Conservation (phyloP, 2,797 vertebrate species). For the Anabacerthia variegaticeps region DNA sequence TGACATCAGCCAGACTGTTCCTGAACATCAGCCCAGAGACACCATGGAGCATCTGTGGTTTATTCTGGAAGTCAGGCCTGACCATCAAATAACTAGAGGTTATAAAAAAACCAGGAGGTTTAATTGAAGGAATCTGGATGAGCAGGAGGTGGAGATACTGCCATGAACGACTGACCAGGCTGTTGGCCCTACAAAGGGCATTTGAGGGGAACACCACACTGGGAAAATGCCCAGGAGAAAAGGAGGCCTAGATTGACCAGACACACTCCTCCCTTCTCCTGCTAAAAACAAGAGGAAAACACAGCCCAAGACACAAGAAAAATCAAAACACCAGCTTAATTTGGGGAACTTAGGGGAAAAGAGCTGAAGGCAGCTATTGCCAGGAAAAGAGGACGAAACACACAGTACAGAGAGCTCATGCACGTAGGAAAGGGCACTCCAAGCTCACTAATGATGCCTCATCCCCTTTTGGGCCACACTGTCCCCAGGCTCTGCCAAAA, state of each 20-base stretch:
- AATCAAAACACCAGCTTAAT: neutral
- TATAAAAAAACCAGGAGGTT: neutral
- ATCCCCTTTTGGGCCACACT: rapidly evolving
- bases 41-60: neutral
- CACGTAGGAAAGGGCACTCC: rapidly evolving
- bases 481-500: neutral
- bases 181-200: rapidly evolving
- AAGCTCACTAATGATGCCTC: neutral
- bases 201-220: neutral
- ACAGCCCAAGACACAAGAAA: neutral
- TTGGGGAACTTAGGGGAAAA: neutral
- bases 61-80: neutral
- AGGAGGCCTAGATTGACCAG: neutral
- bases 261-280: neutral
- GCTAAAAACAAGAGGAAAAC: neutral
- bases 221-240: neutral
- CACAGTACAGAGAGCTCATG: rapidly evolving
- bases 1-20: neutral
- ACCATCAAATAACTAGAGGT: neutral
- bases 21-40: neutral
- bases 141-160: neutral
- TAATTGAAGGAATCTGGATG: neutral
- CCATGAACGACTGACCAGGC: rapidly evolving
- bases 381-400: rapidly evolving
- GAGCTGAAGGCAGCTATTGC: neutral